These are phyloP conservation scores for Morone saxatilis DNA, from an alignment of 2,113 vertebrate genomes.

Conservation along the genomic window DNA sequence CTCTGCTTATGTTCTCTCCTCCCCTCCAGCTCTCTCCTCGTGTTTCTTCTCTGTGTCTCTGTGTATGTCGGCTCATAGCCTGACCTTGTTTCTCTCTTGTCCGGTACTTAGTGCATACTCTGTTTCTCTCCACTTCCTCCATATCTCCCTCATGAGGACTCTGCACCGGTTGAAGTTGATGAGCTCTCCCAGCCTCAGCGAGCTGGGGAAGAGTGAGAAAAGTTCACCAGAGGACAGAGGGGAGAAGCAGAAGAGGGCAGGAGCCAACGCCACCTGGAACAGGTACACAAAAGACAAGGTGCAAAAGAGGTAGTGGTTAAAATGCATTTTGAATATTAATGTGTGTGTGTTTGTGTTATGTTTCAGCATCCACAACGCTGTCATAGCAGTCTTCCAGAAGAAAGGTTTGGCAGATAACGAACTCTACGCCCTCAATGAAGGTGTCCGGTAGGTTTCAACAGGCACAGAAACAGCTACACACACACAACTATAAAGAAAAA, in stretches of 20 bases:
- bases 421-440: constrained; percentile 94
- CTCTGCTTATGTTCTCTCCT: constrained; percentile 35
- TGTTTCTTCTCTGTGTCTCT: constrained; percentile 44
- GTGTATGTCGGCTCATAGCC: constrained; percentile 36
- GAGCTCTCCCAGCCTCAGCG: constrained; percentile 86
- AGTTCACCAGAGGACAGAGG: constrained; percentile 83
- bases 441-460: constrained; percentile 78
- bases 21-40: constrained; percentile 47
- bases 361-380: constrained; percentile 95
- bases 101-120: constrained; percentile 34
- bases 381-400: constrained; percentile 95
- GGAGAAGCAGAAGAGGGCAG: constrained; percentile 84
- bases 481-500: neutral
- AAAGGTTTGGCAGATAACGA: constrained; percentile 95
- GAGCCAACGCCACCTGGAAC: constrained; percentile 87
- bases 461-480: neutral
- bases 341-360: constrained; percentile 16
- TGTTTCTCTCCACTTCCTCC: constrained; percentile 31
- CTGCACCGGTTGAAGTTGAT: constrained; percentile 86
- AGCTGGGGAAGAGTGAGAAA: constrained; percentile 85
- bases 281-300: constrained; percentile 66
- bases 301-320: neutral
- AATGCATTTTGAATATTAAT: neutral
- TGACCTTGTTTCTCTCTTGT: constrained; percentile 65
- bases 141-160: constrained; percentile 80